phyloP scores from a whole-genome alignment of 2,113 vertebrate genomes.

The Peromyscus leucopus region DNA sequence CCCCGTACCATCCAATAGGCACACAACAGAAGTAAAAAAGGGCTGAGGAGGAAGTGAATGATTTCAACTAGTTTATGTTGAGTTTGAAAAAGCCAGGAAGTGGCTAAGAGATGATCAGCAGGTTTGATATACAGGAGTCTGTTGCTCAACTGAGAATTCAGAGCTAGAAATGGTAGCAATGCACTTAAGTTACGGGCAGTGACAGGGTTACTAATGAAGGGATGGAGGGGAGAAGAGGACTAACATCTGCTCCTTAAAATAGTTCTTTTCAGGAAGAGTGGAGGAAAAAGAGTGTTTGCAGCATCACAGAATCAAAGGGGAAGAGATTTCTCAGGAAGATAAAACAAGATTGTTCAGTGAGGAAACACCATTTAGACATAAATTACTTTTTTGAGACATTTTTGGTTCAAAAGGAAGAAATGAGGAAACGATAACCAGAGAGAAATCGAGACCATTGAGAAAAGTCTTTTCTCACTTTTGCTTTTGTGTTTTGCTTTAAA shows the following conservation, averaged over 20 bases:
- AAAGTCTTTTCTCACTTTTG: neutral
- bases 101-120: neutral
- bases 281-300: neutral
- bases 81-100: neutral
- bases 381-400: neutral
- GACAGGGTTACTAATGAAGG: neutral
- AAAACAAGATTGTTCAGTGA: neutral
- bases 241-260: neutral
- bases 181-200: neutral
- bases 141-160: neutral
- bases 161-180: neutral
- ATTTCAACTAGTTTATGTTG: neutral
- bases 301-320: neutral
- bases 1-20: neutral
- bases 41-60: neutral
- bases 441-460: neutral
- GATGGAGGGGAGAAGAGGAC: neutral
- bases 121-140: neutral
- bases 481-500: constrained; percentile 26
- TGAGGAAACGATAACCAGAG: neutral
- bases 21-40: neutral
- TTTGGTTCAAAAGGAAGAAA: neutral
- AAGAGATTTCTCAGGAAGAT: constrained; percentile 34
- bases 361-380: neutral
- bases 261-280: neutral